Percentiles rank a stretch among this genome's conserved stretches.
Conservation (phyloP, 1,140 invertebrate genomes). For the Lysiphlebus fabarum region DNA sequence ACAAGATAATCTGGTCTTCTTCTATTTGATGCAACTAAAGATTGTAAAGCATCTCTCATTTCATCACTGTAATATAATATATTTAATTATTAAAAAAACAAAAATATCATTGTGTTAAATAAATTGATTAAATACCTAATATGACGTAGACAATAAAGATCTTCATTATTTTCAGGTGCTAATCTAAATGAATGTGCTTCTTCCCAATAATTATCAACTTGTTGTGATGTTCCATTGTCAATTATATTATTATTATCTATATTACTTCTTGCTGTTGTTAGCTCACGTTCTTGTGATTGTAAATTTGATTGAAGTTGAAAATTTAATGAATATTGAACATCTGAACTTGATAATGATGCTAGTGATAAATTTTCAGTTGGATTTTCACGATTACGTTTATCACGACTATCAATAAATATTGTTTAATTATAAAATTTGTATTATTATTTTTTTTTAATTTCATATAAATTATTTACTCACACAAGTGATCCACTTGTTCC, state of each 20-base stretch:
- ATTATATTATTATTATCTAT: constrained; percentile 28
- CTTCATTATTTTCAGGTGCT: constrained; percentile 34
- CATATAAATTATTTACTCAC: constrained; percentile 29
- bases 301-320: constrained; percentile 39
- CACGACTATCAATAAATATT: constrained; percentile 25
- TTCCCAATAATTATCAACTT: constrained; percentile 40
- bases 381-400: constrained; percentile 45
- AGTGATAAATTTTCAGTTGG: constrained; percentile 37
- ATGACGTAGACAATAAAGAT: constrained; percentile 32
- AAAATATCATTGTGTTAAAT: too few relatives aligned
- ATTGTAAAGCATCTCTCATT: constrained; percentile 62
- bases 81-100: too few relatives aligned
- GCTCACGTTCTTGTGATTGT: constrained; percentile 39
- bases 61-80: too few relatives aligned
- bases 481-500: constrained; percentile 29
- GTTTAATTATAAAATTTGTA: neutral
- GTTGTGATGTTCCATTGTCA: constrained; percentile 36
- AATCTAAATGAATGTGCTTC: constrained; percentile 39
- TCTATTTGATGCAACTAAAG: constrained; percentile 67
- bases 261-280: constrained; percentile 33
- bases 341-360: constrained; percentile 29
- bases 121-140: too few relatives aligned
- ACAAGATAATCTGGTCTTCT: constrained; percentile 66
- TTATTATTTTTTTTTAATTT: neutral
- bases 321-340: constrained; percentile 41